A percentile compares a stretch with the other conserved stretches of the same genome.
These are phyloP conservation scores for Patiria miniata DNA, from an alignment of 35 echinoderm and acorn worm genomes.

Conservation along the genomic window DNA sequence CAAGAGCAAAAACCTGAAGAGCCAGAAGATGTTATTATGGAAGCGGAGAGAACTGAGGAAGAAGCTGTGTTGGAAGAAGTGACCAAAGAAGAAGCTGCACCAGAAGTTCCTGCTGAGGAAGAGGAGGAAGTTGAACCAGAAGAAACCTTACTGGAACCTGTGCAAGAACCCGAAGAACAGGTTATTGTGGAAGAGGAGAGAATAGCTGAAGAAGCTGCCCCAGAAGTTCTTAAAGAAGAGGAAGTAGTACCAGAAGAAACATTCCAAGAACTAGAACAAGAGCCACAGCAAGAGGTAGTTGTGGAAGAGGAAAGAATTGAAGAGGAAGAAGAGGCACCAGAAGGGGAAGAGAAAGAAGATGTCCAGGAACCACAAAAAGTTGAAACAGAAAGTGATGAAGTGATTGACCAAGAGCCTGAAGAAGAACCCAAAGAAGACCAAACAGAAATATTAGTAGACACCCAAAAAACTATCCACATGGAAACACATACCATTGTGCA, in stretches of 20 bases:
- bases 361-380: too few species aligned
- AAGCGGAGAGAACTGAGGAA: too few species aligned
- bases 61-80: slow-evolving; percentile 12
- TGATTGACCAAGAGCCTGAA: too few species aligned
- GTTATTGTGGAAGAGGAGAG: neutral
- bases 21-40: slow-evolving; percentile 25
- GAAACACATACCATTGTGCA: neutral
- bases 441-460: neutral
- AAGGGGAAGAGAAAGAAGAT: slow-evolving; percentile 21
- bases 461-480: neutral
- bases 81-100: neutral
- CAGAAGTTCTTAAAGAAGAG: neutral
- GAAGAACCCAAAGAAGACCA: too few species aligned
- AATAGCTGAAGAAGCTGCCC: neutral
- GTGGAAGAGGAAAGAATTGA: slow-evolving; percentile 5
- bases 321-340: slow-evolving; percentile 21
- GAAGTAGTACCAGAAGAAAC: neutral
- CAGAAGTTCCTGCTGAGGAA: slow-evolving; percentile 34
- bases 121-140: slow-evolving; percentile 10
- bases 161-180: slow-evolving; percentile 12
- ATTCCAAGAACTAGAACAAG: neutral
- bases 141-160: neutral
- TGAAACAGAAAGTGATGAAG: too few species aligned
- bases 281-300: slow-evolving; percentile 17
- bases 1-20: slow-evolving; percentile 27